phyloP scores from a whole-genome alignment of 2,797 vertebrate genomes.

The Psittacula derbiana region DNA sequence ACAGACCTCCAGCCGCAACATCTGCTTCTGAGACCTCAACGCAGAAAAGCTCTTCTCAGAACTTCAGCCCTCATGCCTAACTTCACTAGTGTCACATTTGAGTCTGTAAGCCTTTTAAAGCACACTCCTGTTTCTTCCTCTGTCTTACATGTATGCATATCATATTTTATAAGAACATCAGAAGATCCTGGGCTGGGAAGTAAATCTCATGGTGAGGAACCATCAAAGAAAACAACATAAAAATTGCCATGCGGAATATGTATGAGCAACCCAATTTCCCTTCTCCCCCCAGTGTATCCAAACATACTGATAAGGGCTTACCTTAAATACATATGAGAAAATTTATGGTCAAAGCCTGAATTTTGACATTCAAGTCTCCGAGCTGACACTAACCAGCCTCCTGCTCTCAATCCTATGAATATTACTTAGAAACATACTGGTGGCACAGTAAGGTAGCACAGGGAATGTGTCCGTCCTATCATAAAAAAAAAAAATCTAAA shows the following conservation, averaged over 20 bases:
- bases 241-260: not conserved
- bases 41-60: not conserved
- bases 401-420: not conserved
- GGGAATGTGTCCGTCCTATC: not conserved
- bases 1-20: not conserved
- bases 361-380: not conserved
- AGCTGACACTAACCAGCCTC: not conserved
- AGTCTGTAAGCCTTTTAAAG: not conserved
- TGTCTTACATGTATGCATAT: not conserved
- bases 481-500: not conserved
- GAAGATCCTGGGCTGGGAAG: not conserved
- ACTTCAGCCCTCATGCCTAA: not conserved
- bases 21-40: not conserved
- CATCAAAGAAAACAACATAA: not conserved
- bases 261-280: not conserved
- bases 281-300: not conserved
- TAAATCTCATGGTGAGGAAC: not conserved
- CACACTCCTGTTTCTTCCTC: not conserved
- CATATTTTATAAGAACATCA: not conserved
- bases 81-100: not conserved
- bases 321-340: not conserved
- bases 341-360: not conserved
- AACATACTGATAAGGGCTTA: not conserved
- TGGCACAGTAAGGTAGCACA: not conserved
- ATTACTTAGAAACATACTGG: not conserved